These are phyloP conservation scores for Salvelinus alpinus DNA, from an alignment of 2,113 vertebrate genomes.

Conservation along the genomic window DNA sequence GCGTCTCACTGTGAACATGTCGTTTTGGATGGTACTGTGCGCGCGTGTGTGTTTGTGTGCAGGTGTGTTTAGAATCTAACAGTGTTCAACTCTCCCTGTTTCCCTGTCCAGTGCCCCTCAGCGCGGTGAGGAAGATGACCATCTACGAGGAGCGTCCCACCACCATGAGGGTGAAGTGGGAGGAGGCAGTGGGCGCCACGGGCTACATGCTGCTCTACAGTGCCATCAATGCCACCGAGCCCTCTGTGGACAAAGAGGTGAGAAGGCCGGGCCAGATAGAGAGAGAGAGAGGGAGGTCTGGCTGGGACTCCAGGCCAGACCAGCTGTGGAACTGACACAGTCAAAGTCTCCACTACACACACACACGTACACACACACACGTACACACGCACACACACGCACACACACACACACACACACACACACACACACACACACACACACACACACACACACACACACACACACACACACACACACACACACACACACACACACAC, in stretches of 20 bases:
- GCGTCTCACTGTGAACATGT: background rate
- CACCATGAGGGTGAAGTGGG: constrained; percentile 90
- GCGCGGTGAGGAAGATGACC: constrained; percentile 79
- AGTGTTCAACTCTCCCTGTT: background rate
- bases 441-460: background rate
- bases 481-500: constrained; percentile 3
- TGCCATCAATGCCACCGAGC: constrained; percentile 79
- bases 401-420: constrained; percentile 1
- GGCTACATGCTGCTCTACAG: constrained; percentile 86
- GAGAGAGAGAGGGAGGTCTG: background rate
- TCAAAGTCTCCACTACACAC: background rate
- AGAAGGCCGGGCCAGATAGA: background rate
- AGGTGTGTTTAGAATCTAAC: constrained; percentile 13
- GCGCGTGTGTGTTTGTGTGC: background rate
- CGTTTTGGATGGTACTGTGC: background rate
- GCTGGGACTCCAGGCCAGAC: background rate
- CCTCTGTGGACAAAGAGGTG: constrained; percentile 82
- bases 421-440: constrained; percentile 5
- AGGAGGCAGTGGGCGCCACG: constrained; percentile 79
- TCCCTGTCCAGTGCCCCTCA: constrained; percentile 81
- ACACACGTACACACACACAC: background rate
- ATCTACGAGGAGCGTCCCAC: constrained; percentile 85
- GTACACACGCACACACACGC: constrained; percentile 6
- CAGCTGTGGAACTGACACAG: background rate
- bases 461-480: constrained; percentile 7